Evolutionary conservation across 2,888 invertebrate species (phyloP).

Genomic region (Papilio elwesi): DNA sequence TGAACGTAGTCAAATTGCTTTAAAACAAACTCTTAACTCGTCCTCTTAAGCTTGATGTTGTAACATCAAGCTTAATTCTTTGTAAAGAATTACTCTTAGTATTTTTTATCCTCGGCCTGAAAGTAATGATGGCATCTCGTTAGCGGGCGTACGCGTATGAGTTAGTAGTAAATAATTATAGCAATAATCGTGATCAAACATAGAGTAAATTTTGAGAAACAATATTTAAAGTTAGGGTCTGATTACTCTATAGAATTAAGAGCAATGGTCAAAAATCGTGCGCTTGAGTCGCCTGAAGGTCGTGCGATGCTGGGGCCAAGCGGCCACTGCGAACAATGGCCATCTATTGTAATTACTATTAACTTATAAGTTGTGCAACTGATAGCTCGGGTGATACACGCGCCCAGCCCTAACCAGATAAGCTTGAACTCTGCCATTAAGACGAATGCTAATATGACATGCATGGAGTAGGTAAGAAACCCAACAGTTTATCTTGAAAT

Average conservation of each 20-base stretch:
- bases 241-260: constrained; percentile 55
- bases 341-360: constrained; percentile 82
- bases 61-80: too few species aligned
- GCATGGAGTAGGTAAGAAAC: constrained; percentile 21
- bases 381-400: constrained; percentile 66
- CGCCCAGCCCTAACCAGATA: constrained; percentile 52
- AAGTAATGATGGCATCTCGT: too few species aligned
- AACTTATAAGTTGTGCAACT: constrained; percentile 74
- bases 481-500: constrained; percentile 37
- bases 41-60: too few species aligned
- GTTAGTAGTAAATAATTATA: too few species aligned
- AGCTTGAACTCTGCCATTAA: constrained; percentile 44
- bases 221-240: constrained; percentile 42
- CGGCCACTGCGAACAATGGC: constrained; percentile 79
- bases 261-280: constrained; percentile 79
- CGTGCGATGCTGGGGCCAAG: constrained; percentile 70
- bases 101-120: too few species aligned
- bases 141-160: too few species aligned
- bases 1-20: too few species aligned
- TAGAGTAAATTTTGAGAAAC: neutral
- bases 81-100: too few species aligned
- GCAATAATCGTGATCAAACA: neutral
- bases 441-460: constrained; percentile 27
- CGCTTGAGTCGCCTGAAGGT: constrained; percentile 72
- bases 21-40: too few species aligned